A percentile compares a stretch with the other conserved stretches of the same genome.
Evolutionary conservation across 2,888 invertebrate species (phyloP).

Genomic region (Phrixothrix hirtus): DNA sequence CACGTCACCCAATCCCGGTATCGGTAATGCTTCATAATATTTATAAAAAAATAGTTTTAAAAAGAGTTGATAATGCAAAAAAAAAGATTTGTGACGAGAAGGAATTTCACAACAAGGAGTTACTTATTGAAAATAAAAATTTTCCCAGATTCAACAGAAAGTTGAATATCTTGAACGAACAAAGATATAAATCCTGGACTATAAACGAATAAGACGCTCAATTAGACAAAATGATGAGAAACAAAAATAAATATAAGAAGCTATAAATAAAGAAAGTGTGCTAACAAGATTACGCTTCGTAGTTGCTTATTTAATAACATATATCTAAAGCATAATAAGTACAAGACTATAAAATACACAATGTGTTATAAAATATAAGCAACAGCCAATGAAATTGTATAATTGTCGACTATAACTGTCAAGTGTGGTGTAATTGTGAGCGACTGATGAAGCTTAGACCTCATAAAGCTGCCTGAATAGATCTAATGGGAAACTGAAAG

Average conservation of each 20-base stretch:
- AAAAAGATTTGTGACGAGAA: too few relatives aligned
- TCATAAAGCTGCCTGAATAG: slow-evolving; percentile 33
- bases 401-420: slow-evolving; percentile 41
- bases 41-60: too few relatives aligned
- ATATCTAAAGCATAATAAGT: slow-evolving; percentile 9
- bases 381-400: slow-evolving; percentile 39
- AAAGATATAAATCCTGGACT: too few relatives aligned
- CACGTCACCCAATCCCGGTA: too few relatives aligned
- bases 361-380: slow-evolving; percentile 36
- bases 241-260: not conserved
- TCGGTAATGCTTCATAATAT: too few relatives aligned
- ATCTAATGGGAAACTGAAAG: slow-evolving; percentile 40
- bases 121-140: too few relatives aligned
- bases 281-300: not conserved
- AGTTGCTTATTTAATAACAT: slow-evolving; percentile 10
- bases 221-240: not conserved
- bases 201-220: too few relatives aligned
- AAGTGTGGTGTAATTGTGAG: slow-evolving; percentile 37
- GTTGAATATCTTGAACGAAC: too few relatives aligned
- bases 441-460: slow-evolving; percentile 37
- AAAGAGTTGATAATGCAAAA: too few relatives aligned
- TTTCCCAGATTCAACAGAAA: too few relatives aligned
- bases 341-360: slow-evolving; percentile 33
- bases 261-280: not conserved
- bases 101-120: too few relatives aligned